These are phyloP conservation scores for Euborellia annulipes DNA, from an alignment of 1,140 invertebrate genomes.

Conservation along the genomic window DNA sequence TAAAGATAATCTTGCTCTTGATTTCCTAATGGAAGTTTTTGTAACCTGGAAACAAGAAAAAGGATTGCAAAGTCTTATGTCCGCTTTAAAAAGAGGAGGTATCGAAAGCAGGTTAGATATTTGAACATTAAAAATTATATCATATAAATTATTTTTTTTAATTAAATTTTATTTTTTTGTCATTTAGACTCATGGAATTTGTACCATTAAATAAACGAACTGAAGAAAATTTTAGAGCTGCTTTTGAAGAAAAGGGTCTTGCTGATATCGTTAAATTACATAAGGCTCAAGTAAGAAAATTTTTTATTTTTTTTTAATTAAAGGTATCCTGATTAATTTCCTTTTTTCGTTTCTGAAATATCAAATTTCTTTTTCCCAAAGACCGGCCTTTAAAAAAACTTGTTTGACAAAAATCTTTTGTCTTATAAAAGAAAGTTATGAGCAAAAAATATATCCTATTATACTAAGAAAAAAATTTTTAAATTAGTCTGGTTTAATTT, in stretches of 20 bases:
- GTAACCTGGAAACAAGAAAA: constrained; percentile 81
- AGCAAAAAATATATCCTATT: too few species aligned
- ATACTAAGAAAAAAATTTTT: too few species aligned
- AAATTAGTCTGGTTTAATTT: too few species aligned
- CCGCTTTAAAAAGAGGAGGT: constrained; percentile 73
- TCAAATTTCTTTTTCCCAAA: too few species aligned
- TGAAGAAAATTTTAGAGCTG: constrained; percentile 68
- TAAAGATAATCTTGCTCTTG: constrained; percentile 85
- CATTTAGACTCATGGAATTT: constrained; percentile 70
- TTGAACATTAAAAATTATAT: background rate
- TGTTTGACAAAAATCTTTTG: too few species aligned
- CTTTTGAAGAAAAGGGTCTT: constrained; percentile 72
- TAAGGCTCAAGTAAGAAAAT: constrained; percentile 47
- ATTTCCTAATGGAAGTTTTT: constrained; percentile 85
- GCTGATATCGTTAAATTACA: constrained; percentile 79
- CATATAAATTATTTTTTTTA: background rate
- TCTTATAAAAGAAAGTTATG: too few species aligned
- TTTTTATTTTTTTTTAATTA: background rate
- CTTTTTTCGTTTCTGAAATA: too few species aligned
- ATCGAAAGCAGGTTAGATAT: constrained; percentile 58
- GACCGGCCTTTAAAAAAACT: too few species aligned
- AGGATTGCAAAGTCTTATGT: constrained; percentile 68
- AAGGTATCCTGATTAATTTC: too few species aligned
- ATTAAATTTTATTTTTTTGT: too few species aligned
- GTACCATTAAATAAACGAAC: constrained; percentile 84